A percentile compares a stretch with the other conserved stretches of the same genome.
Conservation (phyloP, 1,140 invertebrate genomes). For the Ostrea edulis region DNA sequence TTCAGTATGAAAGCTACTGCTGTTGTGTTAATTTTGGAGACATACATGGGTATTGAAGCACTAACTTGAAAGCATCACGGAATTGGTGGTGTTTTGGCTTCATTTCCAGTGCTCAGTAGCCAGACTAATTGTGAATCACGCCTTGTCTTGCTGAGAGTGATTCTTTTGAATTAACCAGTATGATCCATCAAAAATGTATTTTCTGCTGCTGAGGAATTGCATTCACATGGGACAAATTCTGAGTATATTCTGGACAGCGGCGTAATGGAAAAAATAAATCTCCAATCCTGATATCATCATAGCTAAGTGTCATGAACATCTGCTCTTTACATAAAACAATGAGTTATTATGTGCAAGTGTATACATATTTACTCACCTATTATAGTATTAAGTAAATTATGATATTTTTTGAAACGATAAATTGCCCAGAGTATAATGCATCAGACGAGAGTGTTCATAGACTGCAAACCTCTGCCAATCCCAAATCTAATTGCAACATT, state of each 20-base stretch:
- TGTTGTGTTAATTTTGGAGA: neutral
- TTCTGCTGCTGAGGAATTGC: neutral
- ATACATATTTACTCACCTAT: no score
- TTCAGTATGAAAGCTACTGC: neutral
- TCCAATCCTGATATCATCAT: neutral
- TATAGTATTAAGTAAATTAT: no score
- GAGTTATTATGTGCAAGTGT: no score
- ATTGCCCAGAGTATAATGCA: no score
- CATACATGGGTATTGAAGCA: neutral
- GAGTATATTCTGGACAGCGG: neutral
- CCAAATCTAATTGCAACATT: no score
- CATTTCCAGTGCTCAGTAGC: neutral
- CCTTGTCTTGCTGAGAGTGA: neutral
- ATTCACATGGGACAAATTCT: neutral
- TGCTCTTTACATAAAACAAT: no score
- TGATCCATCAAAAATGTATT: neutral
- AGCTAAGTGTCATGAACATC: no score
- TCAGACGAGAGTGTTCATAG: no score
- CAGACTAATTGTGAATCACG: conserved; percentile 14
- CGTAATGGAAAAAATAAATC: neutral
- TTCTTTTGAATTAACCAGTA: neutral
- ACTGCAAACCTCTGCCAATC: no score
- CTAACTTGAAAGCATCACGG: neutral
- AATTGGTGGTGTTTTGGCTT: neutral
- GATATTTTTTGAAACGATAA: no score